Conservation (phyloP, 37 sponge, comb jelly and placozoan species). For the Cliona cf. orientalis region DNA sequence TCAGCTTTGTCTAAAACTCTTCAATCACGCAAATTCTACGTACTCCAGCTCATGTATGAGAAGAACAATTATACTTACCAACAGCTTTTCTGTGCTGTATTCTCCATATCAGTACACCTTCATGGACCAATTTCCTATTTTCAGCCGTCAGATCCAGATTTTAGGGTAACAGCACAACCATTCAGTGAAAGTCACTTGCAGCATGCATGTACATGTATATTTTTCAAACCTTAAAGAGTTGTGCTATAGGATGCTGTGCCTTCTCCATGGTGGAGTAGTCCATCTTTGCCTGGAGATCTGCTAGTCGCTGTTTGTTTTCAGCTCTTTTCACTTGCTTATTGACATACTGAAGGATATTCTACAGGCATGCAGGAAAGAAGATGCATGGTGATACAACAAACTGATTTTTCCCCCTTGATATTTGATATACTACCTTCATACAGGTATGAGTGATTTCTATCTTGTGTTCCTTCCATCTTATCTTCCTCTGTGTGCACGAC, state of each 20-base stretch:
- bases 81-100: slow-evolving; percentile 64
- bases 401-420: too few relatives aligned
- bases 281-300: slow-evolving; percentile 73
- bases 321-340: slow-evolving; percentile 65
- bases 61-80: too few relatives aligned
- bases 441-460: slow-evolving; percentile 43
- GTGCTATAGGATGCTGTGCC: slow-evolving; percentile 54
- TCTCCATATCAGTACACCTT: slow-evolving; percentile 74
- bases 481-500: slow-evolving; percentile 40
- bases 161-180: slow-evolving; percentile 11
- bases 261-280: slow-evolving; percentile 72
- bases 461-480: slow-evolving; percentile 36
- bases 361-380: background rate
- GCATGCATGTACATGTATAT: too few relatives aligned
- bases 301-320: slow-evolving; percentile 24
- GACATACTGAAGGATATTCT: slow-evolving; percentile 64
- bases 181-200: background rate
- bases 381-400: too few relatives aligned
- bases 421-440: slow-evolving; percentile 28
- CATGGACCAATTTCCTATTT: slow-evolving; percentile 45
- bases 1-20: too few relatives aligned
- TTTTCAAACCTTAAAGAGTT: slow-evolving; percentile 74
- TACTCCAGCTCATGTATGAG: too few relatives aligned
- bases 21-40: too few relatives aligned
- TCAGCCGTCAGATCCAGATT: slow-evolving; percentile 59